These are phyloP conservation scores for Spinibarbus caldwelli DNA, from an alignment of 2,797 vertebrate genomes.

Conservation along the genomic window DNA sequence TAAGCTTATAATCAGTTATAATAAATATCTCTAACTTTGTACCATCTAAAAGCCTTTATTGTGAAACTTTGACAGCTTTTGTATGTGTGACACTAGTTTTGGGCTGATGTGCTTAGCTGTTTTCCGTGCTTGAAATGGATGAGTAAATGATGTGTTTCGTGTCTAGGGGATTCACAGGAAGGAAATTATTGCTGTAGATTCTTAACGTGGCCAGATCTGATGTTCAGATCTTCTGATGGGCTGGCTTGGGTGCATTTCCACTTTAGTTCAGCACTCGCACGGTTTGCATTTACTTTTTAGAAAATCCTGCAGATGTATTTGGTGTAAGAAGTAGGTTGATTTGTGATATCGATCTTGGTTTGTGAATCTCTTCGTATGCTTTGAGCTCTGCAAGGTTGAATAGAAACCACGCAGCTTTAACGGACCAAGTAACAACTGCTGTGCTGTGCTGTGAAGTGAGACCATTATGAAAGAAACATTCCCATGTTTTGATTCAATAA, in stretches of 20 bases:
- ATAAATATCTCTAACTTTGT: neutral
- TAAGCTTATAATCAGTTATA: neutral
- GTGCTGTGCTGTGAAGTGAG: neutral
- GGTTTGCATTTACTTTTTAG: neutral
- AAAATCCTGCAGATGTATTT: constrained; percentile 5
- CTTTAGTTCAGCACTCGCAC: constrained; percentile 9
- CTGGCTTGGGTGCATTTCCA: neutral
- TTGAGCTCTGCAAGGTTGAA: neutral
- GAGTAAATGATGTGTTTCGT: neutral
- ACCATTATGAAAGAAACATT: neutral
- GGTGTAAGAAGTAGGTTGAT: neutral
- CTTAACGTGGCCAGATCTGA: neutral
- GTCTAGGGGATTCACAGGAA: constrained; percentile 15
- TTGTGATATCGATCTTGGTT: neutral
- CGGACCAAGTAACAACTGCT: constrained; percentile 19
- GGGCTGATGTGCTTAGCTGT: neutral
- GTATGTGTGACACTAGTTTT: neutral
- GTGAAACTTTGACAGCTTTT: neutral
- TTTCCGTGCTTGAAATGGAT: constrained; percentile 2
- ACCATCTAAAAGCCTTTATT: neutral
- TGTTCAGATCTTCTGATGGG: neutral
- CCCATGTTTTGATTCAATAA: neutral
- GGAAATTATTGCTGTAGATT: constrained; percentile 18
- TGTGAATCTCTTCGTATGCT: neutral
- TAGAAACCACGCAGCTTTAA: neutral